Evolutionary conservation across 2,888 invertebrate genomes (phyloP).

Genomic region (Ferdinandea cuprea): DNA sequence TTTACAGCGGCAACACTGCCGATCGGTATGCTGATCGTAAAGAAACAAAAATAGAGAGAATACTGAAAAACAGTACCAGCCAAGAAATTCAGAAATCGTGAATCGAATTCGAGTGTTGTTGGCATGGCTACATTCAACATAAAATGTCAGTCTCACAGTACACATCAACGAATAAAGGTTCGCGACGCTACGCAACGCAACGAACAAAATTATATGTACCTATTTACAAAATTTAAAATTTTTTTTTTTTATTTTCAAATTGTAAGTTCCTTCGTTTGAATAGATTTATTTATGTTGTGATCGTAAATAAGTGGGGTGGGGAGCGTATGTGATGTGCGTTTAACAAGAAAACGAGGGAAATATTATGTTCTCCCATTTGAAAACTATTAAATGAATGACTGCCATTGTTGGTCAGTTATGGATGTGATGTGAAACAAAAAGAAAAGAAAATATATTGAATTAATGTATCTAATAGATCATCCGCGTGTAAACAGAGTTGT

Average conservation of each 20-base stretch:
- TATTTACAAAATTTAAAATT: slow-evolving; percentile 57
- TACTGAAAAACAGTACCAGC: slow-evolving; percentile 11
- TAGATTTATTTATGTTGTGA: slow-evolving; percentile 66
- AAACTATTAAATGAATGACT: slow-evolving; percentile 71
- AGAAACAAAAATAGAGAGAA: slow-evolving; percentile 33
- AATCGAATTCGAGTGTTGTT: slow-evolving; percentile 40
- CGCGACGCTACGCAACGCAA: slow-evolving; percentile 70
- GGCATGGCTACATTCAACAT: slow-evolving; percentile 52
- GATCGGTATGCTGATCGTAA: too few species aligned
- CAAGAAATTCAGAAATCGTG: slow-evolving; percentile 56
- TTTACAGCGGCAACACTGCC: too few species aligned
- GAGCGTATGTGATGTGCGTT: slow-evolving; percentile 65
- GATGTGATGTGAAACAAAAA: slow-evolving; percentile 57
- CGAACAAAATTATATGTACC: slow-evolving; percentile 35
- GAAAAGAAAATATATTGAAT: slow-evolving; percentile 42
- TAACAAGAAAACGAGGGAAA: slow-evolving; percentile 63
- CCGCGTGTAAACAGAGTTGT: slow-evolving; percentile 65
- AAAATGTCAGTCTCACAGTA: slow-evolving; percentile 66
- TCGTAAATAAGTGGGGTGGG: slow-evolving; percentile 60
- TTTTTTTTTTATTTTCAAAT: slow-evolving; percentile 67
- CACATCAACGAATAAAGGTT: slow-evolving; percentile 66
- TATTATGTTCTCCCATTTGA: slow-evolving; percentile 64
- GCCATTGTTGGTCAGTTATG: slow-evolving; percentile 72
- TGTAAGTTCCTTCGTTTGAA: slow-evolving; percentile 72
- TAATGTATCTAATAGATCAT: slow-evolving; percentile 44